Evolutionary conservation across 1,140 invertebrate species (phyloP), one percentile per base, ranked within the genome.

Genomic region (Hestina assimilis): DNA sequence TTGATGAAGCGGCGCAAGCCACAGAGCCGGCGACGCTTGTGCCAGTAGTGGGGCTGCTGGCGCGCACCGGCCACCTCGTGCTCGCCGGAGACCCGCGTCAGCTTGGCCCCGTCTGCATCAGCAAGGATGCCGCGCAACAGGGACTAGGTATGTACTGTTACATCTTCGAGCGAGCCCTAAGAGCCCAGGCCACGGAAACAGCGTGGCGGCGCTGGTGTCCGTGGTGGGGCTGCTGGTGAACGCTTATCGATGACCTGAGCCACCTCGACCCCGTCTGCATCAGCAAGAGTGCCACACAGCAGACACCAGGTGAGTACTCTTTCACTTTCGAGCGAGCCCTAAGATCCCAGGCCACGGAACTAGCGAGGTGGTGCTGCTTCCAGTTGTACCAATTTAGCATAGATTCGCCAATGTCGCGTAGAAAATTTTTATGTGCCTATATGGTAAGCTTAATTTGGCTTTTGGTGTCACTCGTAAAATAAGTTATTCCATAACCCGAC

Each of bases 1-100:
- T 97, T 54, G 96, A 97, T 84, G 96, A 97, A 89, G 94, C 94
- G 14, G 95, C 95, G 9, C 95, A 96, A 74, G 92, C 93, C 0
- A 92, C 90, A 1, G 96, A 97, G 88, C 92, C 95, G 1, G 95
- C 96, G 64, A 88, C 91, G 4, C 71, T 95, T 35, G 92, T 96
- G 69, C 92, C 94, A 3, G 72, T 93, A n/a, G 71, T 82, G 54
- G 76, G 89, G 35, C 75, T 90, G 28, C 63, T 88, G 15, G 59
- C 76, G 15, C 41, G 60, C 5, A 52, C 48, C 7, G 79, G 86
- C 19, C 65, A 83, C 35, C 79, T 96, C 4, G 89, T 97, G 38
- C 82, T 97, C 43, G 92, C 95, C 50, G 96, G 96, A 3, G 96
- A 98, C 89, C 96, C 94, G 0, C 87, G 92, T 58, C 96, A 98